phyloP scores from a whole-genome alignment of 2,888 invertebrate genomes.

The Parapristionchus giblindavisi region DNA sequence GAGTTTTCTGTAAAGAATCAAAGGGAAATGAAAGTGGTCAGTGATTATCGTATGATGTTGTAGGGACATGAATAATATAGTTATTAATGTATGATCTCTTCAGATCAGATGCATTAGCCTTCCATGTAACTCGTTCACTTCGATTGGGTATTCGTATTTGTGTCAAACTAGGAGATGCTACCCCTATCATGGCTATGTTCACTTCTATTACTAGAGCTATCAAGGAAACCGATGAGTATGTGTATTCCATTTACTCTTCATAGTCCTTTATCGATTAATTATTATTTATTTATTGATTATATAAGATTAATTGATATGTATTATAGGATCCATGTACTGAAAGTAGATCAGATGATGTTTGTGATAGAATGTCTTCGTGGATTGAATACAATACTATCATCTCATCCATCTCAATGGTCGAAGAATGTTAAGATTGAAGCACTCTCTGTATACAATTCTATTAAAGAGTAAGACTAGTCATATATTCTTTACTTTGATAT shows the following conservation, averaged over 20 bases:
- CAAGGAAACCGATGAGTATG: constrained; percentile 46
- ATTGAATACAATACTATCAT: not conserved
- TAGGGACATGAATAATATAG: not conserved
- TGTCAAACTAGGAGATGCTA: constrained; percentile 41
- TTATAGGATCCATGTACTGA: constrained; percentile 22
- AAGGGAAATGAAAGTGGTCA: no score
- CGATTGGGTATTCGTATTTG: constrained; percentile 41
- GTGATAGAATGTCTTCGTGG: not conserved
- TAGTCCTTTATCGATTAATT: not conserved
- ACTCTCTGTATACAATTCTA: not conserved
- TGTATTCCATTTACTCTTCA: not conserved
- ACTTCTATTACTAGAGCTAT: constrained; percentile 40
- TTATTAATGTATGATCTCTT: not conserved
- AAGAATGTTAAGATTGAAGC: not conserved
- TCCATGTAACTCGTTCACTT: constrained; percentile 47
- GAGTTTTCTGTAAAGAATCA: constrained; percentile 41
- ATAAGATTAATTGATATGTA: no score
- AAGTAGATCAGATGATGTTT: not conserved
- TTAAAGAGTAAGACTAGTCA: not conserved
- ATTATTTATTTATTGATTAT: no score
- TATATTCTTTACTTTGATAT: not conserved
- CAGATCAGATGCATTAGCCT: constrained; percentile 40
- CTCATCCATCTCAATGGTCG: constrained; percentile 28
- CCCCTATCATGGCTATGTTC: constrained; percentile 43
- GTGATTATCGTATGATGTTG: not conserved